phyloP scores from a whole-genome alignment of 2,888 invertebrate genomes.

The Hydrotaea cyrtoneurina region DNA sequence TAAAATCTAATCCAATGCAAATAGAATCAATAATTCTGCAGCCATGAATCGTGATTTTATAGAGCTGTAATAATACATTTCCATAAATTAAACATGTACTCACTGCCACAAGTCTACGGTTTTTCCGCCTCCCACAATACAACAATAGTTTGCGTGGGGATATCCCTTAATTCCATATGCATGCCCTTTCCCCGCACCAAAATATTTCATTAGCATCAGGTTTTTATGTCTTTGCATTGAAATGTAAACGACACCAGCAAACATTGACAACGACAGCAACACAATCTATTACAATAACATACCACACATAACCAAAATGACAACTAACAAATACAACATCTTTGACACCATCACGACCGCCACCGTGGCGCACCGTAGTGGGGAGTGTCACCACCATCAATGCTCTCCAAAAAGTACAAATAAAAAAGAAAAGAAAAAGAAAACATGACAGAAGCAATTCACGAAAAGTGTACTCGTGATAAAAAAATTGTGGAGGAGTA shows the following conservation, averaged over 20 bases:
- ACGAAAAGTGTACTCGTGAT: slow-evolving; percentile 47
- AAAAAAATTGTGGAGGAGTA: slow-evolving; percentile 34
- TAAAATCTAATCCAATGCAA: neutral
- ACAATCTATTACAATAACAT: slow-evolving; percentile 50
- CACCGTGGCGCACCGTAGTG: neutral
- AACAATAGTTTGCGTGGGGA: neutral
- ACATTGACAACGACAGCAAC: slow-evolving; percentile 58
- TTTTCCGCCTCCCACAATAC: neutral
- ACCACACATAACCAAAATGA: slow-evolving; percentile 40
- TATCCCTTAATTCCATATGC: neutral
- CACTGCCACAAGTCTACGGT: slow-evolving; percentile 1
- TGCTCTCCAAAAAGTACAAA: neutral
- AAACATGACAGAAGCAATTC: slow-evolving; percentile 65
- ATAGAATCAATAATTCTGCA: neutral
- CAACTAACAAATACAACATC: slow-evolving; percentile 51
- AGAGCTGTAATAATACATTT: neutral
- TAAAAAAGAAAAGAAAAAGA: slow-evolving; percentile 30
- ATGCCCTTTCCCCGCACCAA: too few relatives aligned
- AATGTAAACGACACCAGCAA: slow-evolving; percentile 25
- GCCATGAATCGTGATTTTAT: neutral
- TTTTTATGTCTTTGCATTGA: slow-evolving; percentile 4
- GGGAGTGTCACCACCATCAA: slow-evolving; percentile 42
- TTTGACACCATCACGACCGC: slow-evolving; percentile 15
- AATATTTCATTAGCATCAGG: neutral
- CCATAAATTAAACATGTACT: neutral